A percentile compares a stretch with the other conserved stretches of the same genome.
Evolutionary conservation across 2,888 invertebrate genomes (phyloP).

Genomic region (Abscondita cerata): DNA sequence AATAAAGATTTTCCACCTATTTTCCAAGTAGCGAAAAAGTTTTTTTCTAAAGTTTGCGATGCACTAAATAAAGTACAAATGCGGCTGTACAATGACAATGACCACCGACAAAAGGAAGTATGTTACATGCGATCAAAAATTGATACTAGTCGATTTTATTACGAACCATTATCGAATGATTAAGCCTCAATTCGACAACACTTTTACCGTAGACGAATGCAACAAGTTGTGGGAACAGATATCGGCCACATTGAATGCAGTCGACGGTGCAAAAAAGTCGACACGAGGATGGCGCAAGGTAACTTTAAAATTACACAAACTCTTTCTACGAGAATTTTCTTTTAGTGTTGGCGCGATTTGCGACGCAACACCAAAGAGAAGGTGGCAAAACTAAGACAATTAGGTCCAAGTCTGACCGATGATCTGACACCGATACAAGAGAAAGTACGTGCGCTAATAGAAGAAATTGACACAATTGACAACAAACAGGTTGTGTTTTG

Average conservation of each 20-base stretch:
- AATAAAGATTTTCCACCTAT: too few relatives aligned
- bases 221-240: slow-evolving; percentile 16
- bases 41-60: too few relatives aligned
- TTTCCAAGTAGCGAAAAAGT: too few relatives aligned
- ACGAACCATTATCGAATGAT: slow-evolving; percentile 11
- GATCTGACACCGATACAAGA: slow-evolving; percentile 19
- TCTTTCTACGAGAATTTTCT: too few relatives aligned
- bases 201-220: slow-evolving; percentile 8
- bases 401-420: background rate
- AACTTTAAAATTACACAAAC: too few relatives aligned
- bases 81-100: background rate
- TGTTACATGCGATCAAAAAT: slow-evolving; percentile 17
- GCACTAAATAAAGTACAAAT: background rate
- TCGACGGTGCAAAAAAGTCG: slow-evolving; percentile 12
- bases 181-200: slow-evolving; percentile 11
- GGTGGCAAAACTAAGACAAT: slow-evolving; percentile 7
- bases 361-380: slow-evolving; percentile 19
- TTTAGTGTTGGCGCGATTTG: slow-evolving; percentile 18
- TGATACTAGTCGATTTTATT: slow-evolving; percentile 12
- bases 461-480: background rate
- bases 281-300: slow-evolving; percentile 14
- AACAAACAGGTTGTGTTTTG: background rate
- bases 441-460: slow-evolving; percentile 15
- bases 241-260: slow-evolving; percentile 1
- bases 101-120: slow-evolving; percentile 15